These are phyloP conservation scores for Macrosteles quadrilineatus DNA, from an alignment of 1,140 invertebrate species.

Conservation along the genomic window DNA sequence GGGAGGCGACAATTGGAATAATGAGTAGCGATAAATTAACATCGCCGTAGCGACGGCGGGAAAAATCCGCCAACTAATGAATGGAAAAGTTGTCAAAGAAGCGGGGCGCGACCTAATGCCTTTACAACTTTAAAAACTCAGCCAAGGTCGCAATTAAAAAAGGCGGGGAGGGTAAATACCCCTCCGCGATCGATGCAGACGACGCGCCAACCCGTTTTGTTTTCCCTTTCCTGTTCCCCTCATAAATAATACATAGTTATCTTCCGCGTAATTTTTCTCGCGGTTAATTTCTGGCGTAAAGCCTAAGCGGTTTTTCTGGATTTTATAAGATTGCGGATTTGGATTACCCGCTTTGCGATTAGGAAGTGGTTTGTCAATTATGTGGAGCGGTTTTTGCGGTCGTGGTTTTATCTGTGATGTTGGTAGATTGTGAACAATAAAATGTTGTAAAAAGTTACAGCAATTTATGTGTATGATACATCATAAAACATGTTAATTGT, in stretches of 20 bases:
- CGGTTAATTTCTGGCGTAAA: constrained; percentile 7
- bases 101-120: constrained; percentile 13
- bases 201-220: not conserved
- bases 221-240: constrained; percentile 12
- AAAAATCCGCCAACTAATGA: constrained; percentile 17
- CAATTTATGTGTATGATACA: no score
- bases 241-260: constrained; percentile 17
- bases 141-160: constrained; percentile 31
- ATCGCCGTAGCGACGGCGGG: not conserved
- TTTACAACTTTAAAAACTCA: constrained; percentile 32
- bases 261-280: constrained; percentile 10
- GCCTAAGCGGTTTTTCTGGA: not conserved
- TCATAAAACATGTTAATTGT: no score
- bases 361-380: no score
- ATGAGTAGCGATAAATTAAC: constrained; percentile 24
- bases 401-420: no score
- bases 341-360: no score
- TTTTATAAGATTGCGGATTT: no score
- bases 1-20: constrained; percentile 16
- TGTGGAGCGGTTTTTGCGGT: no score
- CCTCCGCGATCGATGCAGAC: constrained; percentile 6
- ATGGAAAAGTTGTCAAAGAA: constrained; percentile 30
- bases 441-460: no score
- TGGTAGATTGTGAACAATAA: no score
- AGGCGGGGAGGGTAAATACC: constrained; percentile 10